Base-by-base conservation (phyloP, 2,888 invertebrate species). In the Incurvaria masculella region DNA sequence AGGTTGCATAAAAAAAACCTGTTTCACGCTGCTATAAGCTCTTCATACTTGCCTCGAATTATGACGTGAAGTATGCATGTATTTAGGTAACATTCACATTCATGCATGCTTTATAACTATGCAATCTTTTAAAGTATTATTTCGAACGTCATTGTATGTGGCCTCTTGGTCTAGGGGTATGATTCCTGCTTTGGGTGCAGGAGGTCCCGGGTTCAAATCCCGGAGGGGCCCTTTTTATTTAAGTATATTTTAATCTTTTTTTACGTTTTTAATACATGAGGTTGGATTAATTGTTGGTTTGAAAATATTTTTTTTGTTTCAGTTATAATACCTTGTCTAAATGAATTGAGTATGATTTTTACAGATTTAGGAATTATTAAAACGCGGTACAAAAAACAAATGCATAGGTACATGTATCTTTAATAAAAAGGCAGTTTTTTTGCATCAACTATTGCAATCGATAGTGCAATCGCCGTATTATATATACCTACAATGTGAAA, bases 121-220 rank as follows among this genome's bases (percentile, higher is more conserved):
- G 8, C 14, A 27, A 27, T 27, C 14, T 10, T 10, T 10, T 10
- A 27, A 10, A 27, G 14, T 6, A 14, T 14, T 40, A 40, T 40
- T 40, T 40, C 6, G 17, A 10, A 6, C 6, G 18, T 19, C 17
- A 14, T 42, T 10, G 17, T 11, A 44, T 51, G 54, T 43, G 82
- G 82, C 82, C 82, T 82, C 82, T 82, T 84, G 83, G 83, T 83
- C 83, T 83, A 83, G 83, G 82, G 83, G 83, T 82, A 83, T 83
- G 83, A 84, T 83, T 83, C 82, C 83, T 82, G 82, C 83, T 83
- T 83, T 81, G 83, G 83, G 83, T 83, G 83, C 82, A 83, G 83
- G 83, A 83, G 83, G 83, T 83, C 83, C 83, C 82, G 83, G 83
- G 82, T 84, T 84, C 83, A 84, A 84, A 83, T 83, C 82, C 82